Evolutionary conservation across 2,113 vertebrate species (phyloP).

Genomic region (Tetrao urogallus): DNA sequence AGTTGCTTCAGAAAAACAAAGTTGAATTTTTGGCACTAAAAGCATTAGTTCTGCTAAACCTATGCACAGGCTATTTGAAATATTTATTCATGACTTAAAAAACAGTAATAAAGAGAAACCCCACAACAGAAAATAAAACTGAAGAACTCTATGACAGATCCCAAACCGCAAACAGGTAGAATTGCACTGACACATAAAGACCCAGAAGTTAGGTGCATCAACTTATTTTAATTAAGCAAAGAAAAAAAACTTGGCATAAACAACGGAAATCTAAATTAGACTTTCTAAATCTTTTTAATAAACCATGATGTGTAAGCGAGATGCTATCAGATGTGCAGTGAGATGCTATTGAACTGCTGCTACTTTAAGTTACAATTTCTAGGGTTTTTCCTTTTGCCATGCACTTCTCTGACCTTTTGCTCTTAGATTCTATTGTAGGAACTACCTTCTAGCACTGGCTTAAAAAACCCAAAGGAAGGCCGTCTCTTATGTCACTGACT

Average conservation of each 20-base stretch:
- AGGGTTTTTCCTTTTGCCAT: background rate
- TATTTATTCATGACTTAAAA: background rate
- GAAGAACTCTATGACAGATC: background rate
- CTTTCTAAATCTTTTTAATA: slow-evolving; percentile 64
- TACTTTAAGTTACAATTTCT: slow-evolving; percentile 37
- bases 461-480: slow-evolving; percentile 10
- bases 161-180: background rate
- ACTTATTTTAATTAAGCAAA: background rate
- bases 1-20: background rate
- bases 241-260: slow-evolving; percentile 24
- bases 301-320: slow-evolving; percentile 48
- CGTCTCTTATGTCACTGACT: slow-evolving; percentile 19
- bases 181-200: background rate
- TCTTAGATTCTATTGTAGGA: slow-evolving; percentile 23
- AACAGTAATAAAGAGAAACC: background rate
- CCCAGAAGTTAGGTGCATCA: background rate
- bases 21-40: background rate
- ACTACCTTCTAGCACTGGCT: background rate
- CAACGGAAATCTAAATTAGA: slow-evolving; percentile 62
- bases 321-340: background rate
- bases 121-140: background rate
- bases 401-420: slow-evolving; percentile 40
- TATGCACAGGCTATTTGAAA: background rate
- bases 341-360: slow-evolving; percentile 9
- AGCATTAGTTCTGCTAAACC: background rate